A percentile compares a stretch with the other conserved stretches of the same genome.
Evolutionary conservation across 2,888 invertebrate genomes (phyloP).

Genomic region (Oeneis ivallda): DNA sequence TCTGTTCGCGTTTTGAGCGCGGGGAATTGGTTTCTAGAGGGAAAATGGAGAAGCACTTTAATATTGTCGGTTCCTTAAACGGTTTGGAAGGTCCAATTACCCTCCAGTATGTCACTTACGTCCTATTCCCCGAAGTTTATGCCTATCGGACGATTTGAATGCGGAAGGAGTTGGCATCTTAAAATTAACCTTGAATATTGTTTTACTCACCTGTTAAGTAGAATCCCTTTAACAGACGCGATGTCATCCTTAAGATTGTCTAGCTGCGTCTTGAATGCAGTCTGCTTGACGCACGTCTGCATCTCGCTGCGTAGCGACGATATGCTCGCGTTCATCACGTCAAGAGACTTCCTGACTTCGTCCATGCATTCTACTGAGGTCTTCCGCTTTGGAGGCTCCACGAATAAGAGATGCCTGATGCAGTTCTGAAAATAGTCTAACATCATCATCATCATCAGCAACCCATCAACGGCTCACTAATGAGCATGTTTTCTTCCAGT

Average conservation of each 20-base stretch:
- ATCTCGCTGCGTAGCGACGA: conserved; percentile 85
- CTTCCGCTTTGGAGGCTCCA: conserved; percentile 83
- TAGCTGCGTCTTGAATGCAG: conserved; percentile 82
- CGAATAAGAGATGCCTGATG: conserved; percentile 81
- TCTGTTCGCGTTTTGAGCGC: conserved; percentile 83
- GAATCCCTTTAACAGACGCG: conserved; percentile 86
- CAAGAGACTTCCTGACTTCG: conserved; percentile 85
- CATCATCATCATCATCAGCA: too few species aligned
- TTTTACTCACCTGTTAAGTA: conserved; percentile 87
- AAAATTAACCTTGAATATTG: too few species aligned
- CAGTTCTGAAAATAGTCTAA: conserved; percentile 57
- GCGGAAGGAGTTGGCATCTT: too few species aligned
- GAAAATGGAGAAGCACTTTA: not conserved
- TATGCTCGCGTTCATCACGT: conserved; percentile 85
- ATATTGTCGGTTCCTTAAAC: not conserved
- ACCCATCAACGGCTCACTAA: too few species aligned
- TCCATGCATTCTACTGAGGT: conserved; percentile 84
- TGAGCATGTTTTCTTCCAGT: too few species aligned
- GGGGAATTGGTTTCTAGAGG: conserved; percentile 89
- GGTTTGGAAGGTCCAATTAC: too few species aligned
- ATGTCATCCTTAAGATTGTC: conserved; percentile 86
- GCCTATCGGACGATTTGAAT: too few species aligned
- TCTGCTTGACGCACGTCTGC: conserved; percentile 73
- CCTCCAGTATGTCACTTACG: too few species aligned
- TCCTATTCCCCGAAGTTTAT: too few species aligned